These are phyloP conservation scores for Chloebia gouldiae DNA, from an alignment of 2,113 vertebrate species.

Conservation along the genomic window DNA sequence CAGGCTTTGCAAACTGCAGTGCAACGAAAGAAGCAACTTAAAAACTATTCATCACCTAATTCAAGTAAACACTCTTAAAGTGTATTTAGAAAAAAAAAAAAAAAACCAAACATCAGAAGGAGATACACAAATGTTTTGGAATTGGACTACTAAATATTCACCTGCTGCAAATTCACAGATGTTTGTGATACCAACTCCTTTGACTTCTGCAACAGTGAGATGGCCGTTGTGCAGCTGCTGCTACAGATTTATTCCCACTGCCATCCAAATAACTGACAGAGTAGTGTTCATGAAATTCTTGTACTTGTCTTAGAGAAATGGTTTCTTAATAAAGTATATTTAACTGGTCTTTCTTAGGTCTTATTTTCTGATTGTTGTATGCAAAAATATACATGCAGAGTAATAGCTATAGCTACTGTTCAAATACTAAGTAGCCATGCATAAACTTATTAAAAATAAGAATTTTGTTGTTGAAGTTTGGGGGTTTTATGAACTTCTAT, in stretches of 20 bases:
- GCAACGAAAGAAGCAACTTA: neutral
- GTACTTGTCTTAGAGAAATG: neutral
- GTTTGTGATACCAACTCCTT: neutral
- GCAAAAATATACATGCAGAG: neutral
- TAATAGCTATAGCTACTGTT: neutral
- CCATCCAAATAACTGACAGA: neutral
- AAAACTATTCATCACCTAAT: neutral
- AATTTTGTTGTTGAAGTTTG: neutral
- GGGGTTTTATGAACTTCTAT: neutral
- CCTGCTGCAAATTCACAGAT: neutral
- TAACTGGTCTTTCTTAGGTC: neutral
- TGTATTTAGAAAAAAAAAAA: neutral
- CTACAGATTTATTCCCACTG: neutral
- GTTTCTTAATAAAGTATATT: neutral
- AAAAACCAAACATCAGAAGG: neutral
- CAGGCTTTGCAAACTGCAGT: conserved; percentile 65
- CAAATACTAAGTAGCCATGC: neutral
- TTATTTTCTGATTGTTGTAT: neutral
- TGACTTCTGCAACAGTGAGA: neutral
- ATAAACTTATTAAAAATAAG: neutral
- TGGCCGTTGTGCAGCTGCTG: neutral
- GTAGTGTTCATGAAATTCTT: neutral
- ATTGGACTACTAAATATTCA: neutral
- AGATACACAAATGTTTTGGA: neutral
- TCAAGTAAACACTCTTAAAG: neutral